phyloP scores from a whole-genome alignment of 2,113 vertebrate species.

The Tychaedon coryphoeus region DNA sequence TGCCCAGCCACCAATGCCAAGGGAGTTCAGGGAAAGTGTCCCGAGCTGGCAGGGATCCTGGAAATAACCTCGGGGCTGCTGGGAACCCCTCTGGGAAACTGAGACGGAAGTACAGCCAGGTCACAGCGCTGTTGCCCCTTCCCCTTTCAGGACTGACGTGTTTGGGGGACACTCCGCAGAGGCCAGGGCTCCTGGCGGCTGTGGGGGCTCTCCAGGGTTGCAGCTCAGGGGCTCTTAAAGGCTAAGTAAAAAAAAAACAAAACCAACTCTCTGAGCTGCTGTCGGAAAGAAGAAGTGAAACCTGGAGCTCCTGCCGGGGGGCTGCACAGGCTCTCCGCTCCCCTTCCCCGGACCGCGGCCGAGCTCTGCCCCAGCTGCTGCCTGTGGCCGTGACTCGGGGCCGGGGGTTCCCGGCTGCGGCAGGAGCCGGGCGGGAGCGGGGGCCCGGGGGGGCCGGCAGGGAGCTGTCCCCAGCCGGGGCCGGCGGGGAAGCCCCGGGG shows the following conservation, averaged over 20 bases:
- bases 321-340: not conserved
- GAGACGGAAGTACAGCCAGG: not conserved
- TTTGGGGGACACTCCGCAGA: not conserved
- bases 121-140: not conserved
- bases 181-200: not conserved
- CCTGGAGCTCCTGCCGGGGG: not conserved
- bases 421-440: too few relatives aligned
- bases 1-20: fast-evolving
- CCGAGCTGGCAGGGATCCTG: not conserved
- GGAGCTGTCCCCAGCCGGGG: not conserved
- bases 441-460: too few relatives aligned
- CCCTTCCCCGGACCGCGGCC: fast-evolving
- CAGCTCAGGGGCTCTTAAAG: not conserved
- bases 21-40: not conserved
- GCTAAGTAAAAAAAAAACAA: not conserved
- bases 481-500: not conserved
- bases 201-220: not conserved
- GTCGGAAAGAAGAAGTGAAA: not conserved
- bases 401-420: not conserved
- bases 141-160: not conserved
- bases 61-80: not conserved
- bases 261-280: not conserved
- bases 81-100: not conserved
- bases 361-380: not conserved
- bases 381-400: not conserved